A percentile compares a stretch with the other conserved stretches of the same genome.
Evolutionary conservation across 2,113 vertebrate species (phyloP).

Genomic region (Carettochelys insculpta): DNA sequence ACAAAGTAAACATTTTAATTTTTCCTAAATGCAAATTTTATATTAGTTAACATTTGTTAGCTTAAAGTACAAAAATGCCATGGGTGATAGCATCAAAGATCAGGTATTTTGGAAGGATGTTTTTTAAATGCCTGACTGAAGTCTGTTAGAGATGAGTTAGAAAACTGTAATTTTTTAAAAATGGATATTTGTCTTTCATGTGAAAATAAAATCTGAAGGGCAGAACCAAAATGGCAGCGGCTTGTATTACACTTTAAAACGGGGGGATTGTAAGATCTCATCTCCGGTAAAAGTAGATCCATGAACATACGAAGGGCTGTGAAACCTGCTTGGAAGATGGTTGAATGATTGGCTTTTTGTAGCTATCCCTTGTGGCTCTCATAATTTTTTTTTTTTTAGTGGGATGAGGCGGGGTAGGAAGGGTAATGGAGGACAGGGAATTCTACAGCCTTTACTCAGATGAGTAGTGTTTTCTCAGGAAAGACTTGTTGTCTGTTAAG

Average conservation of each 20-base stretch:
- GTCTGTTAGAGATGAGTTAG: background rate
- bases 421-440: background rate
- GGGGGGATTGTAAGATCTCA: background rate
- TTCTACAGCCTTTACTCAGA: background rate
- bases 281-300: background rate
- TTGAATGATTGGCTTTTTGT: background rate
- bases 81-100: background rate
- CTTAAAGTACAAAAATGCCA: background rate
- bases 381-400: background rate
- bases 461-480: background rate
- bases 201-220: background rate
- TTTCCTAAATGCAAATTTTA: background rate
- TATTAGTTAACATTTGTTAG: background rate
- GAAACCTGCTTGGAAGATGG: rapidly evolving
- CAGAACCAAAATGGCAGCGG: background rate
- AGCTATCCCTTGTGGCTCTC: background rate
- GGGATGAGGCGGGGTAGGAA: background rate
- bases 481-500: background rate
- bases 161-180: background rate
- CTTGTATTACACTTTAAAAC: background rate
- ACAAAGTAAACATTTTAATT: background rate
- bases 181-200: background rate
- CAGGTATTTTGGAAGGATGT: background rate
- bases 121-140: background rate
- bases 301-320: background rate